Evolutionary conservation across 2,113 vertebrate species (phyloP).

Genomic region (Lampris megalopsis): DNA sequence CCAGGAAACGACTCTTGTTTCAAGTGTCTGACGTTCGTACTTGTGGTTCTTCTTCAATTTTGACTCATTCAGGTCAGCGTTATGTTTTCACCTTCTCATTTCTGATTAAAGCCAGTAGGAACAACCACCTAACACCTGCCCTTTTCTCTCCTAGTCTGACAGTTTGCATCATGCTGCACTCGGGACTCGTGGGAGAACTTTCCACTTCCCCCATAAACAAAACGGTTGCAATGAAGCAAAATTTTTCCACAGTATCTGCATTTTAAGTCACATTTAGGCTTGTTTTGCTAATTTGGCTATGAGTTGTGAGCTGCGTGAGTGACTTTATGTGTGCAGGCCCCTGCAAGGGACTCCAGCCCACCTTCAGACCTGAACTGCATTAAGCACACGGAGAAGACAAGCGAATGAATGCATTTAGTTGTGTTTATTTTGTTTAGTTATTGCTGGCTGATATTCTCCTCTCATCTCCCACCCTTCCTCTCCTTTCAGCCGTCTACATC

Average conservation of each 20-base stretch:
- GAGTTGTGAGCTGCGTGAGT: too few species aligned
- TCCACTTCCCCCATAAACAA: too few species aligned
- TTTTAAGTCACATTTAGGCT: too few species aligned
- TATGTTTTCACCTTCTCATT: constrained; percentile 47
- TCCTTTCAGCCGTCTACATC: constrained; percentile 89
- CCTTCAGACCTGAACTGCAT: too few species aligned
- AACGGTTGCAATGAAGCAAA: too few species aligned
- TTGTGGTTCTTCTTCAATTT: constrained; percentile 11
- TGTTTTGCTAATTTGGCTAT: too few species aligned
- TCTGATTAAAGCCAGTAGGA: constrained; percentile 26
- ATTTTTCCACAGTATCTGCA: too few species aligned
- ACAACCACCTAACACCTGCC: constrained; percentile 25
- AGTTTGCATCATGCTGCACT: constrained; percentile 48
- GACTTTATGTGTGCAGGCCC: too few species aligned
- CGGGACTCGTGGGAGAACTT: too few species aligned
- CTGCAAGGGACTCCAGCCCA: too few species aligned
- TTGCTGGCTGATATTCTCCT: neutral
- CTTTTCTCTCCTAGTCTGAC: neutral
- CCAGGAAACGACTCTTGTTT: neutral
- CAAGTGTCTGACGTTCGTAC: too few species aligned
- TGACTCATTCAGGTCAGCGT: neutral
- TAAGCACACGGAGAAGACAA: too few species aligned
- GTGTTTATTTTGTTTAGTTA: neutral
- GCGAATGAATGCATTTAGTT: neutral
- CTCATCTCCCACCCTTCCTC: neutral